Conservation (phyloP, 1,140 invertebrate species). For the Venustaconcha ellipsiformis region DNA sequence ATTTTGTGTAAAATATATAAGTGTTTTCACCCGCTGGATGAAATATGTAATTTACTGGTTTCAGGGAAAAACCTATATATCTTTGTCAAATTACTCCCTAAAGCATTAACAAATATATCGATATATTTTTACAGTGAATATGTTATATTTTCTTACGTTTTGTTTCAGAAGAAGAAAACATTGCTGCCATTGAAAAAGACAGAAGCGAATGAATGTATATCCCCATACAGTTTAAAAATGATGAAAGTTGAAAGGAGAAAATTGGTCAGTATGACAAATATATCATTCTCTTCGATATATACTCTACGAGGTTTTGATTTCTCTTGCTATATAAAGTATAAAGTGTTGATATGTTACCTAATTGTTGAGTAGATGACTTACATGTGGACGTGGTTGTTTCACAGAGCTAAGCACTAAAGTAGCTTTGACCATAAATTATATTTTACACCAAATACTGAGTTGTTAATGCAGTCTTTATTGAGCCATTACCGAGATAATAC, state of each 20-base stretch:
- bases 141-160: slow-evolving; percentile 4
- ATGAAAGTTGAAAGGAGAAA: slow-evolving; percentile 46
- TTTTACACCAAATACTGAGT: no score
- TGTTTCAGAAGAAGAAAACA: slow-evolving; percentile 39
- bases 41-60: no score
- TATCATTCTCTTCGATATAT: background rate
- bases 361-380: background rate
- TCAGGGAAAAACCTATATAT: no score
- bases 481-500: no score
- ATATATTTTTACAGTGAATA: background rate
- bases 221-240: slow-evolving; percentile 37
- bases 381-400: background rate
- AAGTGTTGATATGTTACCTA: background rate
- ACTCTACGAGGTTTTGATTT: background rate
- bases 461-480: no score
- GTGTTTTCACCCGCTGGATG: no score
- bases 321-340: background rate
- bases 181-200: slow-evolving; percentile 60
- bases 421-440: no score
- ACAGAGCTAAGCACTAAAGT: background rate
- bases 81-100: background rate
- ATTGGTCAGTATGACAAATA: slow-evolving; percentile 34
- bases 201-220: slow-evolving; percentile 42
- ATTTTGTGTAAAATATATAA: no score
- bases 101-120: background rate